These are phyloP conservation scores for Nomada goodeniana DNA, from an alignment of 2,888 invertebrate species.

Conservation along the genomic window DNA sequence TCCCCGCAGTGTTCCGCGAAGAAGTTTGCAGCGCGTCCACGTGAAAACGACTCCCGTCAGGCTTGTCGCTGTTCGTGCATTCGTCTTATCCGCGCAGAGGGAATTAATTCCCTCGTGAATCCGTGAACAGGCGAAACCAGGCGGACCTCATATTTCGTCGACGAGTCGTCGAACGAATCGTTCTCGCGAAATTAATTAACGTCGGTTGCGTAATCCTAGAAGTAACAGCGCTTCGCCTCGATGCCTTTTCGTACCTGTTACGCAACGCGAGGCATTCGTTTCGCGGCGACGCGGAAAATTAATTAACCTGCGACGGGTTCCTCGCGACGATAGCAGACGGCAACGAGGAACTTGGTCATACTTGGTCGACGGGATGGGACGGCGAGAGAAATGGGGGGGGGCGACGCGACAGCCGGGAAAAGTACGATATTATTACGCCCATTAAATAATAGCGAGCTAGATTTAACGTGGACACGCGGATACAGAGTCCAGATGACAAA, in stretches of 20 bases:
- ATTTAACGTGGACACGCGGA: not conserved
- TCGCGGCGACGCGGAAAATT: constrained; percentile 21
- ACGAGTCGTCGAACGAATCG: constrained; percentile 18
- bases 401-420: not conserved
- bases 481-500: not conserved
- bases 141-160: constrained; percentile 4
- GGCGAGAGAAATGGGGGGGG: not conserved
- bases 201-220: constrained; percentile 28
- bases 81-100: not conserved
- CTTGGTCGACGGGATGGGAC: not conserved
- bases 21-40: no score
- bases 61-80: not conserved
- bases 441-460: constrained; percentile 46
- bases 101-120: constrained; percentile 10
- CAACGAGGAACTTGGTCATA: not conserved
- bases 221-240: not conserved
- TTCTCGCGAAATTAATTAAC: constrained; percentile 41
- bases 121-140: not conserved
- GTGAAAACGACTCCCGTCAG: not conserved
- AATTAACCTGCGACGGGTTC: constrained; percentile 41
- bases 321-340: constrained; percentile 24
- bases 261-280: constrained; percentile 17
- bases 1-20: no score
- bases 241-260: constrained; percentile 19
- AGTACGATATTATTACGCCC: constrained; percentile 36